Conservation (phyloP, 2,888 invertebrate genomes). For the Galeopsomyia nigrocyanea region DNA sequence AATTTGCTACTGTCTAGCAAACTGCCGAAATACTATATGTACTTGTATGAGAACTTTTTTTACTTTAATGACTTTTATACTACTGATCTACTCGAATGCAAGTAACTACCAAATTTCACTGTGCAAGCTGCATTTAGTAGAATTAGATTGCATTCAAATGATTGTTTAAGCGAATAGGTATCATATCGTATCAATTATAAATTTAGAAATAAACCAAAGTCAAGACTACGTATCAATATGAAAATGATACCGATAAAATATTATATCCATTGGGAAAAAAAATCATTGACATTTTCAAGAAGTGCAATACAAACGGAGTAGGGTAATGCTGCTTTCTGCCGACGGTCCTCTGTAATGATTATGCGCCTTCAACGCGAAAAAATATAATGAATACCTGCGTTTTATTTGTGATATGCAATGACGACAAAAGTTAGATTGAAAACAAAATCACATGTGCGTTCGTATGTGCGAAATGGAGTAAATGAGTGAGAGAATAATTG, state of each 20-base stretch:
- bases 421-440: neutral
- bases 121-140: slow-evolving; percentile 25
- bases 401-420: slow-evolving; percentile 34
- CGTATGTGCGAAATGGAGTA: neutral
- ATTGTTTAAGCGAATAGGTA: slow-evolving; percentile 1
- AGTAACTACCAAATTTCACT: neutral
- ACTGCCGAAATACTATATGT: slow-evolving; percentile 13
- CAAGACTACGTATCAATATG: too few relatives aligned
- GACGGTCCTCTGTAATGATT: slow-evolving; percentile 30
- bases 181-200: slow-evolving; percentile 4
- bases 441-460: slow-evolving; percentile 14
- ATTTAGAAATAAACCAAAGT: neutral
- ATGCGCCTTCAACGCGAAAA: slow-evolving; percentile 24
- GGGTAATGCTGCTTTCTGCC: slow-evolving; percentile 13
- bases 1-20: neutral
- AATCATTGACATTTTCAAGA: too few relatives aligned
- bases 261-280: too few relatives aligned
- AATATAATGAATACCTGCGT: slow-evolving; percentile 22
- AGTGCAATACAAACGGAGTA: too few relatives aligned
- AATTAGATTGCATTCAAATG: slow-evolving; percentile 8
- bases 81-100: slow-evolving; percentile 17
- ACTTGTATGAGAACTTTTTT: slow-evolving; percentile 9
- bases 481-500: slow-evolving; percentile 2
- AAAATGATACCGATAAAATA: too few relatives aligned
- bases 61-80: slow-evolving; percentile 21